phyloP scores from a whole-genome alignment of 2,113 vertebrate genomes.

The Scophthalmus maximus region DNA sequence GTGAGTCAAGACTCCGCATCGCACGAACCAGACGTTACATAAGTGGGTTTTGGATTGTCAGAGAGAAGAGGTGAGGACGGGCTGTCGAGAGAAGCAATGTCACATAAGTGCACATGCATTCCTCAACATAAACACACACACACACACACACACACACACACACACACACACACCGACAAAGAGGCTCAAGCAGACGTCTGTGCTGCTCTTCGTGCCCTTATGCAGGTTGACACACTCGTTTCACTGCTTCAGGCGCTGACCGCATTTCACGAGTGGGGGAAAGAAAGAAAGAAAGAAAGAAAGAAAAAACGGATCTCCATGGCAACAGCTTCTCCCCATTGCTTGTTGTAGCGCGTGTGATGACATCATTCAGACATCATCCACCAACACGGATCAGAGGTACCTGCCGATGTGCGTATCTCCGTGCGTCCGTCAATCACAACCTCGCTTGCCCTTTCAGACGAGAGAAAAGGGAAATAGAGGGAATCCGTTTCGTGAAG shows the following conservation, averaged over 20 bases:
- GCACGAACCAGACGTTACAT: constrained; percentile 31
- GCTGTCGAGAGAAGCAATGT: not conserved
- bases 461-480: not conserved
- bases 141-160: not conserved
- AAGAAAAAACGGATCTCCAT: constrained; percentile 59
- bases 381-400: constrained; percentile 33
- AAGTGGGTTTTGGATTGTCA: constrained; percentile 23
- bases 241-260: constrained; percentile 61
- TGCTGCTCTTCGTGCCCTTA: constrained; percentile 46
- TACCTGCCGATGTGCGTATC: constrained; percentile 29
- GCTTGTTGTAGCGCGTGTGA: constrained; percentile 47
- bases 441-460: not conserved
- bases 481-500: too few species aligned
- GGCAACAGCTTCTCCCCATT: constrained; percentile 73
- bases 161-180: not conserved
- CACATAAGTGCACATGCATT: constrained; percentile 12
- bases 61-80: not conserved
- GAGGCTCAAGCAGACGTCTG: constrained; percentile 8
- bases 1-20: not conserved
- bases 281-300: not conserved
- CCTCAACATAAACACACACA: not conserved
- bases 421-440: constrained; percentile 28
- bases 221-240: constrained; percentile 65
- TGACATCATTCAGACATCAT: constrained; percentile 56
- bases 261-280: constrained; percentile 55